Evolutionary conservation across 2,888 invertebrate species (phyloP).

Genomic region (Lysandra coridon): DNA sequence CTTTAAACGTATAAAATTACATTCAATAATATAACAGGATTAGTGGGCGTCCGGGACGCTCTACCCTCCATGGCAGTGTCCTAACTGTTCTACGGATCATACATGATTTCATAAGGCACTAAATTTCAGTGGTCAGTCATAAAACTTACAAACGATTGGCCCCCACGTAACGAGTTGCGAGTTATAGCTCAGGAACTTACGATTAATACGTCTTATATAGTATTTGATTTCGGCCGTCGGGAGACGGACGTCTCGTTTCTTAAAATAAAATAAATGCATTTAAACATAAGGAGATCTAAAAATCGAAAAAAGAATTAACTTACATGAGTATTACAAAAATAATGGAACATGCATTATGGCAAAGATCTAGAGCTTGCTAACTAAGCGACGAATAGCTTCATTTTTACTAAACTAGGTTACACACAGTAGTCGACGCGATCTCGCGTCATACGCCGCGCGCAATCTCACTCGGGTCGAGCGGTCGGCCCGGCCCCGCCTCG

Average conservation of each 20-base stretch:
- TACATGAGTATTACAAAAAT: constrained; percentile 78
- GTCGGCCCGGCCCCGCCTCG: constrained; percentile 5
- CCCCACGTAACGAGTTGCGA: constrained; percentile 55
- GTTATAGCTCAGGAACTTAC: constrained; percentile 64
- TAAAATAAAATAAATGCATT: constrained; percentile 77
- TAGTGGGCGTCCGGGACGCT: constrained; percentile 46
- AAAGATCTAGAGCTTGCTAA: constrained; percentile 78
- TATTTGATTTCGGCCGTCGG: constrained; percentile 53
- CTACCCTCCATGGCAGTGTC: constrained; percentile 61
- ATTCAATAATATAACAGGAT: constrained; percentile 53
- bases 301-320: constrained; percentile 73
- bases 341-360: constrained; percentile 82
- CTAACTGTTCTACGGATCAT: constrained; percentile 51
- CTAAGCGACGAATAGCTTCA: constrained; percentile 77
- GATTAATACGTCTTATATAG: constrained; percentile 49
- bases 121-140: constrained; percentile 50
- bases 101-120: constrained; percentile 65
- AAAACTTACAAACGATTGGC: constrained; percentile 57
- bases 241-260: constrained; percentile 58
- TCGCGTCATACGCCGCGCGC: constrained; percentile 41
- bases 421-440: constrained; percentile 49
- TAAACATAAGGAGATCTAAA: constrained; percentile 78
- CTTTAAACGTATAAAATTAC: constrained; percentile 45
- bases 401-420: constrained; percentile 66
- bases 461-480: constrained; percentile 37